Conservation (phyloP, 2,113 vertebrate species). For the Ibidorhyncha struthersii region DNA sequence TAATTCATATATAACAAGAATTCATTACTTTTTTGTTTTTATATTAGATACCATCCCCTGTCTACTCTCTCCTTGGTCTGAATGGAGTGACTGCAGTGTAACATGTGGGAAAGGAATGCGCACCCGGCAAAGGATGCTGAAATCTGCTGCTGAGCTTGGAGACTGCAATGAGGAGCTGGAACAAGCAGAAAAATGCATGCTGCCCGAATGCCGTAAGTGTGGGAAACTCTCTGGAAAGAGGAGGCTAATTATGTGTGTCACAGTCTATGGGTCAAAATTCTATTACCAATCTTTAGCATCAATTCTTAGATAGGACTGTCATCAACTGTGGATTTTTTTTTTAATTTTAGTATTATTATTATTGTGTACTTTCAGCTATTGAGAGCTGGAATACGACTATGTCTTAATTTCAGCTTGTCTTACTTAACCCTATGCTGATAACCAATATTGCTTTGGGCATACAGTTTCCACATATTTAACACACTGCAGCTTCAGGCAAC, state of each 20-base stretch:
- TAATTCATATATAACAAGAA: background rate
- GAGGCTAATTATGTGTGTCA: too few species aligned
- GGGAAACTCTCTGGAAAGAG: background rate
- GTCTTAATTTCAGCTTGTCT: background rate
- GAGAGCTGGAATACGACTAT: background rate
- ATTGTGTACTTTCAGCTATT: background rate
- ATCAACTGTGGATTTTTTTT: background rate
- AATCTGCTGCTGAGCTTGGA: slow-evolving; percentile 93
- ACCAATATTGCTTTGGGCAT: background rate
- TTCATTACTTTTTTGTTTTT: background rate
- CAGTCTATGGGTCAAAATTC: background rate
- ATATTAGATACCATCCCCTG: slow-evolving; percentile 93
- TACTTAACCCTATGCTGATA: background rate
- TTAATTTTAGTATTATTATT: background rate
- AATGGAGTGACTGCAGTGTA: slow-evolving; percentile 98
- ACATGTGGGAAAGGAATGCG: slow-evolving; percentile 93
- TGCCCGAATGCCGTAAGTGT: slow-evolving; percentile 95
- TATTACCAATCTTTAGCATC: background rate
- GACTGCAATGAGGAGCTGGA: slow-evolving; percentile 95
- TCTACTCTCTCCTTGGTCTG: slow-evolving; percentile 92
- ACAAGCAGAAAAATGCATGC: slow-evolving; percentile 98
- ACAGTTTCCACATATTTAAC: background rate
- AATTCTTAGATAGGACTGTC: background rate
- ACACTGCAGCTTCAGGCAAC: background rate
- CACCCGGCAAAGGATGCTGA: slow-evolving; percentile 89